Conservation (phyloP, 2,888 invertebrate genomes). For the Leucophenga maculata region DNA sequence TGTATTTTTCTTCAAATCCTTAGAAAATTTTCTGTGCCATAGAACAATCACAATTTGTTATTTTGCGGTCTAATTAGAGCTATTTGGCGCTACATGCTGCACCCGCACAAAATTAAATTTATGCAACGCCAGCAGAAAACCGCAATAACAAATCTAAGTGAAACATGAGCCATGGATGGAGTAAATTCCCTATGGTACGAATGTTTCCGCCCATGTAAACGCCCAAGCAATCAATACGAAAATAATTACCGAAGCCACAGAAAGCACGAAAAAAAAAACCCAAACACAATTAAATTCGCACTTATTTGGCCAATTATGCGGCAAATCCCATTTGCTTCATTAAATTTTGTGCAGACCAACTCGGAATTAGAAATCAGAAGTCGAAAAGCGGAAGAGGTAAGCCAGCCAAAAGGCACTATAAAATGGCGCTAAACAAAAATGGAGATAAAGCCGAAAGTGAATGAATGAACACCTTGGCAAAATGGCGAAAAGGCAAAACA, state of each 20-base stretch:
- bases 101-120: too few relatives aligned
- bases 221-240: conserved; percentile 5
- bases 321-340: conserved; percentile 24
- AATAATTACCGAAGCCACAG: conserved; percentile 8
- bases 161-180: too few relatives aligned
- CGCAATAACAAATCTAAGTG: too few relatives aligned
- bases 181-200: too few relatives aligned
- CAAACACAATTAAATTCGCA: conserved; percentile 16
- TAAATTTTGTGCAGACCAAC: conserved; percentile 6
- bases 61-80: too few relatives aligned
- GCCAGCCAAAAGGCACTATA: background rate
- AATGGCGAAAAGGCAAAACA: background rate
- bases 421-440: background rate
- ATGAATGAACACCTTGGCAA: conserved; percentile 14
- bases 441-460: conserved; percentile 7
- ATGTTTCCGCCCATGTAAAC: too few relatives aligned
- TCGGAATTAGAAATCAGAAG: background rate
- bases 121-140: too few relatives aligned
- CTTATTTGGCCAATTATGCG: conserved; percentile 23
- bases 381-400: background rate
- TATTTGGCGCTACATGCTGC: too few relatives aligned
- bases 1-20: too few relatives aligned
- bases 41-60: too few relatives aligned
- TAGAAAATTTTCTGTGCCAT: too few relatives aligned
- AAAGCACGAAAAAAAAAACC: background rate